phyloP scores from a whole-genome alignment of 2,113 vertebrate genomes.

The Ophiodon elongatus region DNA sequence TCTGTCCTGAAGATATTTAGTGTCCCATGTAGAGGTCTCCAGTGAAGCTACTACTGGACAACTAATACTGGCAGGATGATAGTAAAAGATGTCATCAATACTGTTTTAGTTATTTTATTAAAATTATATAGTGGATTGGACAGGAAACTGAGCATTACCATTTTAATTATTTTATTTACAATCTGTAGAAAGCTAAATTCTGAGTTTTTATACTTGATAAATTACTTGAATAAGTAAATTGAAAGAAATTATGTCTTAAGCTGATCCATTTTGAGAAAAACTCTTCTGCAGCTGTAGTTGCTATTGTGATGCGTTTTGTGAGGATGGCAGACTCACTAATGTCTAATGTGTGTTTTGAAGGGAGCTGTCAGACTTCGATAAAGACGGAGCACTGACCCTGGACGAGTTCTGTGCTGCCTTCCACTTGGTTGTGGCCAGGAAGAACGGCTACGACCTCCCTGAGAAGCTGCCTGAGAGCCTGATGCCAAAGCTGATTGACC shows the following conservation, averaged over 20 bases:
- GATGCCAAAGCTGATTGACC: conserved; percentile 99
- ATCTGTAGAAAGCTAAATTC: neutral
- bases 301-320: neutral
- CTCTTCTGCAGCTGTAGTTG: neutral
- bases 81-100: no score
- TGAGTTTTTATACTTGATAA: neutral
- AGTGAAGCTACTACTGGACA: neutral
- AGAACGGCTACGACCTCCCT: conserved; percentile 98
- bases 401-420: conserved; percentile 99
- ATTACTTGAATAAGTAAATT: neutral
- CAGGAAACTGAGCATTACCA: neutral
- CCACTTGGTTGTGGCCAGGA: conserved; percentile 97
- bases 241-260: neutral
- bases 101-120: neutral
- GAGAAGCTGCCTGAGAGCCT: conserved; percentile 99
- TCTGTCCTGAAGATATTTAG: neutral
- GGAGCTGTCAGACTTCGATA: conserved; percentile 99
- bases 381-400: conserved; percentile 97
- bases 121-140: neutral
- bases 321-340: neutral
- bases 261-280: neutral
- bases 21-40: neutral
- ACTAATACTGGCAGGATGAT: neutral
- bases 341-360: conserved; percentile 75
- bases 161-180: neutral